These are phyloP conservation scores for Beris morrisii DNA, from an alignment of 2,888 invertebrate genomes.

Conservation along the genomic window DNA sequence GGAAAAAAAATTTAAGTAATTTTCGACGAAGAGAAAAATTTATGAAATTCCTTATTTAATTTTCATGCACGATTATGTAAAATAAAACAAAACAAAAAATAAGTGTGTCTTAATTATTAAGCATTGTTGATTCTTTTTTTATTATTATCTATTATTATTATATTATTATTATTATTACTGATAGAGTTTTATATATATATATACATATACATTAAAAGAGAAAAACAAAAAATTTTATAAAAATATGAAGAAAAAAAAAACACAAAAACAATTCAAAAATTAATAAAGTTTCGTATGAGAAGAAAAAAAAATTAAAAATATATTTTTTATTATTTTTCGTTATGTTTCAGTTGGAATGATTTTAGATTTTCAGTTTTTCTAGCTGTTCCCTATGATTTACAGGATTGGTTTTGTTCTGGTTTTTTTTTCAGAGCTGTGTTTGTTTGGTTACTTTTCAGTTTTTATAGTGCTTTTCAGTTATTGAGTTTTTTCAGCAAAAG, in stretches of 20 bases:
- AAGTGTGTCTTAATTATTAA: conserved; percentile 22
- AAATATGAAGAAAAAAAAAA: conserved; percentile 22
- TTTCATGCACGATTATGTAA: neutral
- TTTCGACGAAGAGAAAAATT: no score
- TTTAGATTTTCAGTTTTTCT: no score
- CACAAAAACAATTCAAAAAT: neutral
- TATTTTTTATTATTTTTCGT: no score
- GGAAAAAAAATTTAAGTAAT: no score
- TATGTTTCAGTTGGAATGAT: no score
- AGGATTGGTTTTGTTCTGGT: no score
- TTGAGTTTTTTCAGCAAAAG: no score
- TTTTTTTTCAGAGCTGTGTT: no score
- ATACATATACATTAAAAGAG: conserved; percentile 18
- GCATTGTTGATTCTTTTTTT: conserved; percentile 31
- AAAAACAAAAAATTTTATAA: conserved; percentile 16
- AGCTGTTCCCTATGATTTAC: no score
- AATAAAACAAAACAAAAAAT: conserved; percentile 6
- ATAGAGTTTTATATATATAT: conserved; percentile 26
- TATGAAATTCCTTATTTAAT: neutral
- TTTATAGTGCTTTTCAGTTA: no score
- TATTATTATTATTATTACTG: conserved; percentile 28
- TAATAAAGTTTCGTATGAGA: neutral
- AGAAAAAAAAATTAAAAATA: no score
- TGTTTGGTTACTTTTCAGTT: no score
- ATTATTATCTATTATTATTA: conserved; percentile 29